Evolutionary conservation across 2,888 invertebrate species (phyloP), one percentile per base, ranked within the genome.

Genomic region (Agrotis ipsilon): DNA sequence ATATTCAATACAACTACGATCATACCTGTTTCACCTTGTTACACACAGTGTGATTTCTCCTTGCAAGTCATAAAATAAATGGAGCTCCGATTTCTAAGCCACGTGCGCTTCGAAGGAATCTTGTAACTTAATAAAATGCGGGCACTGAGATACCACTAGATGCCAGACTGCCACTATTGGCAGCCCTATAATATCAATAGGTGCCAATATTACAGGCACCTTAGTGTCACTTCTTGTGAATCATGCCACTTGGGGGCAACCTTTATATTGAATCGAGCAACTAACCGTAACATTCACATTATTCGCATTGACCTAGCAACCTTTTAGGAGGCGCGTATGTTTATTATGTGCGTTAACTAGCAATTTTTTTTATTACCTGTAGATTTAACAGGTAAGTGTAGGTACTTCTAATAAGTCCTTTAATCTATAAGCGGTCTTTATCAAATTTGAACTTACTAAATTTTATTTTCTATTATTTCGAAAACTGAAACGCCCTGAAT

Each of bases 21-120:
- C 16, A 16, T 18, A 55, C 19, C 9, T 27, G 46, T 46, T 24
- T 39, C n/a, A 58, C 39, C 43, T 57, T 51, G 39, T 58, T 52
- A 70, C 57, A 46, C 39, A 27, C 27, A 48, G n/a, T 72, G 52
- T 71, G 77, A 76, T 55, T 76, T 76, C 77, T 52, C 51, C 57
- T n/a, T 13, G 46, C 45, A 45, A 57, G 19, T 24, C 19, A 52
- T 78, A 65, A 52, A 75, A 72, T 70, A 59, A 78, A 72, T 71
- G 21, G 24, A 19, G 32, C 13, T 52, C 16, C n/a, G 46, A 78
- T 72, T 72, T 78, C 72, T 78, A 43, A 19, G 78, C 51, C 78
- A 52, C 72, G 71, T 70, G 51, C 46, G 1, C 13, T 46, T n/a
- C n/a, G 27, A 72, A 54, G 43, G 27, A 72, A 54, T 21, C 57